Base-by-base conservation (phyloP, 2,888 invertebrate species). In the Caenorhabditis sp. region DNA sequence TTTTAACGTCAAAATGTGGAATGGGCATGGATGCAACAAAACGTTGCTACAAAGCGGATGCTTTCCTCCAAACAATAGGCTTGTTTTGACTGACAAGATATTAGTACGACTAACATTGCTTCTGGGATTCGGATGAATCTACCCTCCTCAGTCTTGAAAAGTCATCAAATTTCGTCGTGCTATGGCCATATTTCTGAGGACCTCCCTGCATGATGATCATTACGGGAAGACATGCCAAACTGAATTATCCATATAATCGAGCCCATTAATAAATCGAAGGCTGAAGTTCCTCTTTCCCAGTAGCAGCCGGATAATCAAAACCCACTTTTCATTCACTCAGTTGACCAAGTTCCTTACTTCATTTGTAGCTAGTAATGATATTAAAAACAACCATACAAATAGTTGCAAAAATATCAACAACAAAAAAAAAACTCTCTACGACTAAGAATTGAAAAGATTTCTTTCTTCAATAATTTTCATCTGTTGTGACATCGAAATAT, bases 161-260 rank as follows among this genome's bases (percentile, higher is more conserved):
- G 37, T 77, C 77, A 77, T 74, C 74, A 80, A 53, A 74, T 80
- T 80, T 72, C 62, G 28, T 13, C n/a, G n/a, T 26, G n/a, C n/a
- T n/a, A 40, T 15, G 53, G 60, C 71, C 65, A 61, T 79, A 64
- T 71, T 80, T 61, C 64, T 50, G 32, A 32, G 51, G 47, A 18
- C 18, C 47, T 18, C 47, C 70, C 32, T 44, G 50, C 35, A 55
- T 44, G 37, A 56, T 37, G 69, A 35, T 24, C 64, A 71, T 80
- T 80, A 76, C 74, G 80, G 71, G 76, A 67, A 67, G 71, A 81
- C 61, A 71, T 81, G 81, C 70, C 81, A 81, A 81, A 81, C 65
- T 67, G 81, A 81, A 77, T 81, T 81, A 81, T 70, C 61, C 61
- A 53, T 79, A 65, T 79, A 79, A 71, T 79, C 71, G 71, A 9